phyloP scores from a whole-genome alignment of 2,113 vertebrate genomes.

The Pelecanoides urinatrix region DNA sequence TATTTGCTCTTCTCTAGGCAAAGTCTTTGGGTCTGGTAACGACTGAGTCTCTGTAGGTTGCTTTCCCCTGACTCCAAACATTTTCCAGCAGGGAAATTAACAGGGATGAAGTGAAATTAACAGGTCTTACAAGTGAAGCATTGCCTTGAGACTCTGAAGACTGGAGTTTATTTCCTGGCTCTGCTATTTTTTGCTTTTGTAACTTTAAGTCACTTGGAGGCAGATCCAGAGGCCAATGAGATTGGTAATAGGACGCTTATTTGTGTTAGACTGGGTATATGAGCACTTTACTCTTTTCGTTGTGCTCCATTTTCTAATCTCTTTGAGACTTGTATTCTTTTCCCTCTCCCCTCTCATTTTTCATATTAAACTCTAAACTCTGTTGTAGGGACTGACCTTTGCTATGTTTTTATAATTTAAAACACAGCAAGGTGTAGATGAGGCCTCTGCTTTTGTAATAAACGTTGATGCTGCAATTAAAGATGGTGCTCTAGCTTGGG shows the following conservation, averaged over 20 bases:
- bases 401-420: not conserved
- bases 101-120: too few relatives aligned
- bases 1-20: not conserved
- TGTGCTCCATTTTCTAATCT: not conserved
- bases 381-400: not conserved
- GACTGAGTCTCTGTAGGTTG: not conserved
- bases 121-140: not conserved
- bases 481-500: not conserved
- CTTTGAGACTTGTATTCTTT: not conserved
- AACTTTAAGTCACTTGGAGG: not conserved
- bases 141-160: not conserved
- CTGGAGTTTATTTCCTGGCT: not conserved
- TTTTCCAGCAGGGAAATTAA: not conserved
- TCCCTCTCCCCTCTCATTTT: not conserved
- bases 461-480: not conserved
- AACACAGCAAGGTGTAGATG: not conserved
- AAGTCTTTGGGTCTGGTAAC: not conserved
- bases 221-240: not conserved
- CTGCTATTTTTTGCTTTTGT: not conserved
- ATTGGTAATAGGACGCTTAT: not conserved
- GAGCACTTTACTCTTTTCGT: not conserved
- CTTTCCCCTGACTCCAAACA: not conserved
- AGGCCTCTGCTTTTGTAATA: not conserved
- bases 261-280: not conserved
- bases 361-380: not conserved